Conservation (phyloP, 2,888 invertebrate genomes). For the Drosophila borealis region DNA sequence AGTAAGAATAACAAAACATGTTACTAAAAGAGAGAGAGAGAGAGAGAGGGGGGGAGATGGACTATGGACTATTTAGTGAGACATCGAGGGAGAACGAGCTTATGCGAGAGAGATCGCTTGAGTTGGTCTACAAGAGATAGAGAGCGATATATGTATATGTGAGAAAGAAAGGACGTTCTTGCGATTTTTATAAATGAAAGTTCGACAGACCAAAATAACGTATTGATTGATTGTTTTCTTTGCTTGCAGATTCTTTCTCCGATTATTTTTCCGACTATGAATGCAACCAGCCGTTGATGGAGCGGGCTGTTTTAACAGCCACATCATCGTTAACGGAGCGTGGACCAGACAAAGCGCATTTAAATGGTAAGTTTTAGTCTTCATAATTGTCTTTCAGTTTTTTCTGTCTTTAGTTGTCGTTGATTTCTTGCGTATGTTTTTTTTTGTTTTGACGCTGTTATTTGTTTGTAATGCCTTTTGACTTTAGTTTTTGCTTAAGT, state of each 20-base stretch:
- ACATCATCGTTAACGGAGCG: constrained; percentile 92
- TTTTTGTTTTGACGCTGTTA: constrained; percentile 5
- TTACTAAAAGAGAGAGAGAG: too few species aligned
- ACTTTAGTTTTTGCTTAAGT: constrained; percentile 30
- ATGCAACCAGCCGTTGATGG: constrained; percentile 92
- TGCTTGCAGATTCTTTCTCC: constrained; percentile 79
- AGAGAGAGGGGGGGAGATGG: too few species aligned
- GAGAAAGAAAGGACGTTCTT: too few species aligned
- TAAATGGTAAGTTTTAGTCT: constrained; percentile 90
- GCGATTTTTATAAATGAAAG: too few species aligned
- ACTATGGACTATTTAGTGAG: too few species aligned
- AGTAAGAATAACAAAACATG: too few species aligned
- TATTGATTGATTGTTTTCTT: constrained; percentile 8
- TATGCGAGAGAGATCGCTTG: too few species aligned
- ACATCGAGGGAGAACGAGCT: too few species aligned
- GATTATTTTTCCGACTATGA: constrained; percentile 87
- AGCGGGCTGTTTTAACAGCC: constrained; percentile 90
- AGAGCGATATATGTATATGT: too few species aligned
- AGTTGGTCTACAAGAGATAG: too few species aligned
- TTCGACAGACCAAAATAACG: background rate
- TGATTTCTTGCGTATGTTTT: constrained; percentile 20
- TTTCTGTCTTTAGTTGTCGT: constrained; percentile 10
- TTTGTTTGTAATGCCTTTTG: constrained; percentile 29
- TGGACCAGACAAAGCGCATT: constrained; percentile 93
- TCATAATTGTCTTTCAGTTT: background rate